Conservation (phyloP, 2,797 vertebrate genomes). For the Microchirus variegatus region DNA sequence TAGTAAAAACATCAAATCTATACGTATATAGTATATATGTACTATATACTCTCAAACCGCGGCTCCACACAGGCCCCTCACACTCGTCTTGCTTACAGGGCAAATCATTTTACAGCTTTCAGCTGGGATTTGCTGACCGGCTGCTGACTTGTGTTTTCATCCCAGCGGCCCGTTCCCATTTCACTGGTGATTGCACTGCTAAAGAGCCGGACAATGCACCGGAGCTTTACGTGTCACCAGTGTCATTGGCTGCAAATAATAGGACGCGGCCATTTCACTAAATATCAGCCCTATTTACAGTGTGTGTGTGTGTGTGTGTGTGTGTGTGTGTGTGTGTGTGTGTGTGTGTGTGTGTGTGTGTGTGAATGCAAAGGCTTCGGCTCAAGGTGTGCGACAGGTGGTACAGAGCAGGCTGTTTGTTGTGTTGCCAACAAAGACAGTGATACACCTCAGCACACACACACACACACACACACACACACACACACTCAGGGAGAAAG, state of each 20-base stretch:
- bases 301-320: slow-evolving; percentile 61
- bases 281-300: slow-evolving; percentile 74
- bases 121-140: slow-evolving; percentile 88
- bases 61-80: slow-evolving; percentile 43
- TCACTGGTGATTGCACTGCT: slow-evolving; percentile 72
- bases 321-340: slow-evolving; percentile 65
- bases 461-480: background rate
- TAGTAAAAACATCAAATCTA: background rate
- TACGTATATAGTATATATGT: background rate
- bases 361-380: slow-evolving; percentile 22
- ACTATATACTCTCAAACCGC: slow-evolving; percentile 7
- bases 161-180: slow-evolving; percentile 66
- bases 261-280: slow-evolving; percentile 53
- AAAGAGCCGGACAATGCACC: slow-evolving; percentile 77
- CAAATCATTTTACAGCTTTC: slow-evolving; percentile 79
- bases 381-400: slow-evolving; percentile 15
- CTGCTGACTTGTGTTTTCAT: slow-evolving; percentile 87
- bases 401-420: slow-evolving; percentile 33
- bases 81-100: slow-evolving; percentile 73
- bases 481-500: no score
- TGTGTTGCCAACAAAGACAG: slow-evolving; percentile 16
- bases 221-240: slow-evolving; percentile 77
- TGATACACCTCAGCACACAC: slow-evolving; percentile 6
- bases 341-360: slow-evolving; percentile 62
- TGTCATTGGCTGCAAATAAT: slow-evolving; percentile 75